Evolutionary conservation across 2,797 vertebrate species (phyloP).

Genomic region (Halcyon smyrnensis): DNA sequence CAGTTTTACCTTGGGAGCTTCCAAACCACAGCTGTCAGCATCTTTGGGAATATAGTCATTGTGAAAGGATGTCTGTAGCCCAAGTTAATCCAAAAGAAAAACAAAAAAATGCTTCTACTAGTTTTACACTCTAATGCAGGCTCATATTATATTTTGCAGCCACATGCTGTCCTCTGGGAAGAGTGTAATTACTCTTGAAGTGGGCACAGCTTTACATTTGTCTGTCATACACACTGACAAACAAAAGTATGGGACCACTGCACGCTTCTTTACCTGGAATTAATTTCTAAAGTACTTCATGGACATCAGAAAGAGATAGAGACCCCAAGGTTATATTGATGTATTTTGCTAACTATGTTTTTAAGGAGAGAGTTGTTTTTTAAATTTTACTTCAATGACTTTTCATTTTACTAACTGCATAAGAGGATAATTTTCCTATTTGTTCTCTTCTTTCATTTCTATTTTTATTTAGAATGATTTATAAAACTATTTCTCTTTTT

Average conservation of each 20-base stretch:
- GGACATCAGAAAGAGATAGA: not conserved
- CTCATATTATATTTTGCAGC: not conserved
- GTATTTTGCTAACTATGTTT: not conserved
- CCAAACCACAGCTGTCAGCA: not conserved
- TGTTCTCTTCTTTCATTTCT: not conserved
- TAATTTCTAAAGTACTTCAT: not conserved
- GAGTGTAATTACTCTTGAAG: not conserved
- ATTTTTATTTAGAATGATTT: not conserved
- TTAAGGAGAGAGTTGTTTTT: not conserved
- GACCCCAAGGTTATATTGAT: not conserved
- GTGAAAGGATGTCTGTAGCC: not conserved
- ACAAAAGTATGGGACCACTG: rapidly evolving
- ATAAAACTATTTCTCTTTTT: not conserved
- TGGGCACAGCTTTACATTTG: not conserved
- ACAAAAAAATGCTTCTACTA: not conserved
- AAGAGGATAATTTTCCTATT: not conserved
- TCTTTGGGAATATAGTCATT: not conserved
- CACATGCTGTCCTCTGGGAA: not conserved
- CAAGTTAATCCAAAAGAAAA: not conserved
- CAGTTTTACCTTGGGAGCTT: not conserved
- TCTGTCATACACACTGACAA: not conserved
- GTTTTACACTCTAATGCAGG: not conserved
- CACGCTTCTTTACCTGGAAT: not conserved
- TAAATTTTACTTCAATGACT: not conserved
- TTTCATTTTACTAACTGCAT: not conserved